Base-by-base conservation (phyloP, 2,113 vertebrate genomes). In the Synodontis membranacea region DNA sequence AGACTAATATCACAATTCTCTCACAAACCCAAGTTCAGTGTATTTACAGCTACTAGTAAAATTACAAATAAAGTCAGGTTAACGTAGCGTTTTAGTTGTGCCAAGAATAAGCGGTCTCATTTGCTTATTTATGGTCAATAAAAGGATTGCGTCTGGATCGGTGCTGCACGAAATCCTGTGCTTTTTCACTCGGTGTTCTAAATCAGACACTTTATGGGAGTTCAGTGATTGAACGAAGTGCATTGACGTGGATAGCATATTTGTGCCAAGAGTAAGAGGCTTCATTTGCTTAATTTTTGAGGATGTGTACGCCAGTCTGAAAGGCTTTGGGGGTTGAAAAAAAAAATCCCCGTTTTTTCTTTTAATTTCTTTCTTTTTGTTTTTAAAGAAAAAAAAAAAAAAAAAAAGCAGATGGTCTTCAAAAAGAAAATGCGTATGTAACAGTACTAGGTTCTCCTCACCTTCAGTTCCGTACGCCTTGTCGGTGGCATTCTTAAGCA, bases 391-490 rank as follows among this genome's bases (percentile, higher is more conserved):
- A 12, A 62, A 28, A 3, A 12, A 62, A 12, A n/a, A 11, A 28
- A 28, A 58, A 25, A 23, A 62, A 62, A 2, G 0, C 28, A 62
- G 28, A 62, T 3, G 23, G 25, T 62, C 21, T 31, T 17, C 34
- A 37, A 66, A 66, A 34, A 66, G 0, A 66, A 21, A 23, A 34
- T 15, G 4, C 2, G 62, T 3, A 68, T 7, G 12, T 17, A 17
- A 23, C 19, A 46, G 10, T 12, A 46, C 23, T 44, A 17, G 44
- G 1, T 4, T 52, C 50, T 39, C 52, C 92, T 94, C 88, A 99
- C 98, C 96, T 92, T 93, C 91, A 54, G 93, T 96, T 91, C 98
- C 97, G 0, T 98, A 99, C 1, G 97, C 98, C 82, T 94, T 98
- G 88, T 98, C 96, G 0, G 92, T 90, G 5, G 97, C 94, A 34